Percentiles rank a stretch among this genome's conserved stretches.
Conservation (phyloP, 1,140 invertebrate genomes). For the Epicauta chinensis region DNA sequence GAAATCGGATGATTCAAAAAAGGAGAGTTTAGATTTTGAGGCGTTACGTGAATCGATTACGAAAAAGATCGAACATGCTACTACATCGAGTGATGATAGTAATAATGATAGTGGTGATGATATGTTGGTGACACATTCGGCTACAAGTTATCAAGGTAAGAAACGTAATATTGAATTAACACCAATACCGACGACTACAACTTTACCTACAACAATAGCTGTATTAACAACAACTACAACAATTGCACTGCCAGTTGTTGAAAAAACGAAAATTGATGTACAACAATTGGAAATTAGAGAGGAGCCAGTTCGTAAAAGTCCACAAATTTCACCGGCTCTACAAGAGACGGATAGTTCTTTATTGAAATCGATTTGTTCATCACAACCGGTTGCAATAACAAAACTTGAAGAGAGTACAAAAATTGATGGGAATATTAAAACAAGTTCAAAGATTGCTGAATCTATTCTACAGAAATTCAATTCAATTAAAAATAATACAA, state of each 20-base stretch:
- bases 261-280: slow-evolving; percentile 17
- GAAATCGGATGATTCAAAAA: slow-evolving; percentile 41
- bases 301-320: background rate
- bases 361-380: slow-evolving; percentile 35
- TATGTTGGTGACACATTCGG: slow-evolving; percentile 30
- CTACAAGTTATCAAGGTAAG: slow-evolving; percentile 23
- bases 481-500: slow-evolving; percentile 36
- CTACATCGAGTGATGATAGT: slow-evolving; percentile 42
- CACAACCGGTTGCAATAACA: slow-evolving; percentile 29
- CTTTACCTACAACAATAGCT: too few species aligned
- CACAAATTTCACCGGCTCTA: slow-evolving; percentile 39
- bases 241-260: slow-evolving; percentile 27
- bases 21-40: slow-evolving; percentile 40
- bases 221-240: slow-evolving; percentile 21
- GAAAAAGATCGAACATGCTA: slow-evolving; percentile 38
- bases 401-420: slow-evolving; percentile 44
- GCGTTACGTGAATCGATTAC: slow-evolving; percentile 6
- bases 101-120: slow-evolving; percentile 41
- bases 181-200: slow-evolving; percentile 1
- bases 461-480: slow-evolving; percentile 39
- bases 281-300: slow-evolving; percentile 8
- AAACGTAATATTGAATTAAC: slow-evolving; percentile 14
- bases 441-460: slow-evolving; percentile 38
- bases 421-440: slow-evolving; percentile 34
- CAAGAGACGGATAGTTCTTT: slow-evolving; percentile 40